Conservation (phyloP, 1,140 invertebrate genomes). For the Schlechtendalia chinensis region DNA sequence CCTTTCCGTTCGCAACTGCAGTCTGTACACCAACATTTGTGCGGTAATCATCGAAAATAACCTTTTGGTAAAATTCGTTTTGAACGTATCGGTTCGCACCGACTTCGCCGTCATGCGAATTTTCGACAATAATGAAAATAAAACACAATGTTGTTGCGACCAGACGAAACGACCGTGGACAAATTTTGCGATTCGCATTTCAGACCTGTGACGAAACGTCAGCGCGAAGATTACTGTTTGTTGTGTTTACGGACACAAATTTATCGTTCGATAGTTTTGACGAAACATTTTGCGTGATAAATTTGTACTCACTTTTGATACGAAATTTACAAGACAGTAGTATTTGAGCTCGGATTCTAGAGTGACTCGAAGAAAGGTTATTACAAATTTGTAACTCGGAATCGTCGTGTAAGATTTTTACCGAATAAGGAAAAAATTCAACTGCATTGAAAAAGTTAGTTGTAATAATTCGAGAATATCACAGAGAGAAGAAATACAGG, state of each 20-base stretch:
- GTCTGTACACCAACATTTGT: background rate
- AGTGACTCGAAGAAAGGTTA: too few species aligned
- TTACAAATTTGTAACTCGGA: too few species aligned
- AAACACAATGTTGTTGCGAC: background rate
- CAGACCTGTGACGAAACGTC: background rate
- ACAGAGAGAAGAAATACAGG: too few species aligned
- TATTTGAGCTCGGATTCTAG: too few species aligned
- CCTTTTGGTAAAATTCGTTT: slow-evolving; percentile 17
- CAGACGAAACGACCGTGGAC: background rate
- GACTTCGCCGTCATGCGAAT: background rate
- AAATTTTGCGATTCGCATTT: background rate
- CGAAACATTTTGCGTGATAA: background rate
- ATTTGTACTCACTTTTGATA: too few species aligned
- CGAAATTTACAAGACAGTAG: too few species aligned
- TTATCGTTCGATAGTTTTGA: background rate
- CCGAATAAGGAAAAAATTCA: too few species aligned
- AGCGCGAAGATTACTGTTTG: background rate
- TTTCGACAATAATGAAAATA: slow-evolving; percentile 1
- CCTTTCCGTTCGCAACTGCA: background rate
- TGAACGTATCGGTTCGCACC: slow-evolving; percentile 5
- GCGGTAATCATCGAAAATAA: background rate
- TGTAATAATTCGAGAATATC: too few species aligned
- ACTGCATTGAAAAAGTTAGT: too few species aligned
- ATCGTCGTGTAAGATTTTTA: too few species aligned
- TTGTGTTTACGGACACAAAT: background rate